Conservation (phyloP, 2,797 vertebrate species). For the Rallus crepitans region DNA sequence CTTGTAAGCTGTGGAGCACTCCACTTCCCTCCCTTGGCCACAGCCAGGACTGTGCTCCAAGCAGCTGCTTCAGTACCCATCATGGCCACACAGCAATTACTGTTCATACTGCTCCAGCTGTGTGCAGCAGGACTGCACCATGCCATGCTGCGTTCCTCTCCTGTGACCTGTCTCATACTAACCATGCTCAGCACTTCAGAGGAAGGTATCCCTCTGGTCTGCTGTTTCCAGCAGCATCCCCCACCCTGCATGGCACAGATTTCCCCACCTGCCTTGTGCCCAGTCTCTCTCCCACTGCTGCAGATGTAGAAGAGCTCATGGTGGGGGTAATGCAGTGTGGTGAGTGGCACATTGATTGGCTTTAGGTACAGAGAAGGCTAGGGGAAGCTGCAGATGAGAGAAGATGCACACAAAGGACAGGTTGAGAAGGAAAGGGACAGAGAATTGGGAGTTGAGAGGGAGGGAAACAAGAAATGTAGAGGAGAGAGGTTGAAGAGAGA, state of each 20-base stretch:
- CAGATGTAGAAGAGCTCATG: not conserved
- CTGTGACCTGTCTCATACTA: not conserved
- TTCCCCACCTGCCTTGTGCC: not conserved
- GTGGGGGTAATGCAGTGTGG: not conserved
- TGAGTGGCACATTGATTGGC: not conserved
- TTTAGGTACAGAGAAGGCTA: not conserved
- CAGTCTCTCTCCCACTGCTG: not conserved
- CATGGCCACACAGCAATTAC: not conserved
- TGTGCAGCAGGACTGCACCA: not conserved
- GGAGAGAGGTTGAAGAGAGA: not conserved
- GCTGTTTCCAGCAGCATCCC: not conserved
- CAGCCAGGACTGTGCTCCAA: not conserved
- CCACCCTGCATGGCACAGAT: not conserved
- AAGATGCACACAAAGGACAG: not conserved
- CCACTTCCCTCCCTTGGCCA: not conserved
- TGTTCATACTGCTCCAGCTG: accelerated
- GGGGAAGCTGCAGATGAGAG: not conserved
- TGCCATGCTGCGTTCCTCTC: not conserved
- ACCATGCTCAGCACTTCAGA: not conserved
- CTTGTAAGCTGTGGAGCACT: not conserved
- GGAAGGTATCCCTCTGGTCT: not conserved
- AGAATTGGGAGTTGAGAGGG: not conserved
- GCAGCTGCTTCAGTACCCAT: not conserved
- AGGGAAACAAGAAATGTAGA: not conserved
- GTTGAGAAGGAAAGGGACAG: not conserved